These are phyloP conservation scores for Lepidocolaptes lacrymiger DNA, from an alignment of 2,797 vertebrate species.

Conservation along the genomic window DNA sequence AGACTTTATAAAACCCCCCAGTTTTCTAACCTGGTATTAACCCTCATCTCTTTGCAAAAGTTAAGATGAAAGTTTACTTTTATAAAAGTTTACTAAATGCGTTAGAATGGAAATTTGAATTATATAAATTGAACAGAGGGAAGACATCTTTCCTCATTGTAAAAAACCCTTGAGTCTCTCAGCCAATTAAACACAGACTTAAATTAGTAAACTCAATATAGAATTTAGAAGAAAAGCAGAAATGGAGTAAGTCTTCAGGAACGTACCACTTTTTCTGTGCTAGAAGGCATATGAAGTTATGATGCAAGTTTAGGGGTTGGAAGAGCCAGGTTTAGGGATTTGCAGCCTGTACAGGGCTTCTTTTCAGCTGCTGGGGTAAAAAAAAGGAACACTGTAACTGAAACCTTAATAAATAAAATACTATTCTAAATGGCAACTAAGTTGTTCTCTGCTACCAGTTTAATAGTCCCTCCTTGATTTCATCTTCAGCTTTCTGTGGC, in stretches of 20 bases:
- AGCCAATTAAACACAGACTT: not conserved
- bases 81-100: not conserved
- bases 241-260: not conserved
- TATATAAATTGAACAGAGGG: not conserved
- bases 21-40: not conserved
- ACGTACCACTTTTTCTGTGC: not conserved
- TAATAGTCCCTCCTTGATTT: constrained; percentile 20
- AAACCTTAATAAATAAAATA: not conserved
- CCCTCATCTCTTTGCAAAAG: not conserved
- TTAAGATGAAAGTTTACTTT: not conserved
- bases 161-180: not conserved
- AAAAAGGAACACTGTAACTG: not conserved
- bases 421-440: constrained; percentile 1
- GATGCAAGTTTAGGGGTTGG: not conserved
- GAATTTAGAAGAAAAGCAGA: constrained; percentile 26
- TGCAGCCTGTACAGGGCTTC: not conserved
- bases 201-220: not conserved
- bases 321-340: not conserved
- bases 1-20: not conserved
- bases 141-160: not conserved
- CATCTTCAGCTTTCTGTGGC: constrained; percentile 51
- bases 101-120: not conserved
- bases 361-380: not conserved
- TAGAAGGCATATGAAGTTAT: not conserved
- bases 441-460: constrained; percentile 29